A percentile compares a stretch with the other conserved stretches of the same genome.
Conservation (phyloP, 2,888 invertebrate species). For the Lumbricus terrestris region DNA sequence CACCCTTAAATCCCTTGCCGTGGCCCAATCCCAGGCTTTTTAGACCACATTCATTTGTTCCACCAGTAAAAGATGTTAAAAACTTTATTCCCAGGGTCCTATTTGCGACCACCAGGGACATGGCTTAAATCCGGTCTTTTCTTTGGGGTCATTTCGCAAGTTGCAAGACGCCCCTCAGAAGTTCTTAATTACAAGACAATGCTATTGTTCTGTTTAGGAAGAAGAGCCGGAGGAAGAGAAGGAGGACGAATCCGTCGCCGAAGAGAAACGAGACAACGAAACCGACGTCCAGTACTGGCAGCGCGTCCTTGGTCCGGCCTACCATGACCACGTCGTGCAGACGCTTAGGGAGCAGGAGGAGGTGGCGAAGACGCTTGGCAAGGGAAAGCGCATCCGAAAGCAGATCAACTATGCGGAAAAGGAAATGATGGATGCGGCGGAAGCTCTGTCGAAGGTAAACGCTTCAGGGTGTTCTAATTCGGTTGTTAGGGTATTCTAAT, state of each 20-base stretch:
- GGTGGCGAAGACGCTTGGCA: slow-evolving; percentile 39
- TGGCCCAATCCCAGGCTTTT: no score
- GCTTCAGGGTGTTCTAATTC: no score
- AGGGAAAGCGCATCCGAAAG: slow-evolving; percentile 41
- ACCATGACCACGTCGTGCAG: slow-evolving; percentile 36
- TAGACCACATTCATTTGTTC: no score
- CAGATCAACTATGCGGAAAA: slow-evolving; percentile 41
- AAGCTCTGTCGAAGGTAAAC: slow-evolving; percentile 26
- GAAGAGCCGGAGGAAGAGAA: slow-evolving; percentile 36
- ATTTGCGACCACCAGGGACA: no score
- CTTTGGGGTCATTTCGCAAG: no score
- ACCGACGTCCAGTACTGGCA: slow-evolving; percentile 41
- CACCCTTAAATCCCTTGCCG: no score
- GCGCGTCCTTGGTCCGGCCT: slow-evolving; percentile 38
- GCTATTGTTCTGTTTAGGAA: slow-evolving; percentile 7
- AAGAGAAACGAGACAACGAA: slow-evolving; percentile 30
- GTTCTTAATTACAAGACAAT: not conserved
- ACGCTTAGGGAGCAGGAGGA: slow-evolving; percentile 36
- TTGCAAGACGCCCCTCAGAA: no score
- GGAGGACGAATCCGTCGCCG: slow-evolving; percentile 29
- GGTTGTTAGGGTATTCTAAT: not conserved
- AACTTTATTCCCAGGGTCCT: no score
- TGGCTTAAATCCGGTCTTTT: no score
- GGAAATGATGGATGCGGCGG: slow-evolving; percentile 33
- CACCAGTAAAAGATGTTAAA: no score